Base-by-base conservation (phyloP, 2,888 invertebrate genomes). In the Aelia acuminata region DNA sequence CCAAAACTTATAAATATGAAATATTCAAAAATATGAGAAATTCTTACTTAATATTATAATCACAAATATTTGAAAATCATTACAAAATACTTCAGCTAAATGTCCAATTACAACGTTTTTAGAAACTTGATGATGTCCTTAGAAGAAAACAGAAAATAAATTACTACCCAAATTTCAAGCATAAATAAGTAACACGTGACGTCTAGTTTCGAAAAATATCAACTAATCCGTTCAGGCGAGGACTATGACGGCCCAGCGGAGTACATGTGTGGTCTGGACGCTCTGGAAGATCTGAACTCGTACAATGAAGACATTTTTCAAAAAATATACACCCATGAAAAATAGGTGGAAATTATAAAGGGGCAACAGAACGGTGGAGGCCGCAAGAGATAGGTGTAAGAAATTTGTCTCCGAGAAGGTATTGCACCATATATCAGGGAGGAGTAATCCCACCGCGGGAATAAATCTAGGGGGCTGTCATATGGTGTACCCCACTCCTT, bases 381-480 rank as follows among this genome's bases (percentile, higher is more conserved):
- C 31, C 31, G 63, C 18, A 70, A 20, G 80, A 80, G 80, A 80
- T 80, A 80, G 80, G 80, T 80, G 80, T 39, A 47, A 80, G 80
- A 80, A 80, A 80, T 80, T 80, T 80, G 80, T 80, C 80, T 80
- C 80, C 80, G 80, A 39, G 39, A 39, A 39, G 43, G 43, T 80
- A 80, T 80, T 80, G 80, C 80, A n/a, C 80, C 43, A 80, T 80
- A 80, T 80, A 39, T 43, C 80, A 80, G 43, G 80, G n/a, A 15
- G 3, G 43, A 3, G 80, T 80, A 80, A 80, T 80, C 80, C 43
- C 39, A 18, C 43, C 8, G 8, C 39, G 63, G n/a, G 43, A 26
- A 80, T 80, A 80, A 80, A 80, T 80, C 80, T 80, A n/a, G n/a
- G 7, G 80, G 43, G 39, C 80, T 80, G 80, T 80, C 80, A 80